Evolutionary conservation across 2,113 vertebrate genomes (phyloP).

Genomic region (Oreocharis arfaki): DNA sequence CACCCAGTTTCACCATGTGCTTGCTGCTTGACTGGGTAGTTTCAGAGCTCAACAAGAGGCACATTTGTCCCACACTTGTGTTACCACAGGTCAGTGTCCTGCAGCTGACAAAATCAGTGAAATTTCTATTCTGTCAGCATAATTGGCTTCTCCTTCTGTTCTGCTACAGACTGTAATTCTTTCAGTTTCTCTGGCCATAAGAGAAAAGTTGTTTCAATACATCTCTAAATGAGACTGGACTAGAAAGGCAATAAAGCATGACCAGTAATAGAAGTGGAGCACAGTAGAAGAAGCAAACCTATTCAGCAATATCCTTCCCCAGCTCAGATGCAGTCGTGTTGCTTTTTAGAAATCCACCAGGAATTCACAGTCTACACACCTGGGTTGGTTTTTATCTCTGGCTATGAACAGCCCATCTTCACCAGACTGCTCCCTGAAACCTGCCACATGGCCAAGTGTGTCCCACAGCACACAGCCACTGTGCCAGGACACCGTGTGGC

Average conservation of each 20-base stretch:
- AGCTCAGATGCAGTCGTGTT: background rate
- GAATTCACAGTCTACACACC: background rate
- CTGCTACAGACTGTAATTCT: background rate
- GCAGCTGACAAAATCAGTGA: background rate
- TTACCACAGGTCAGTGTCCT: background rate
- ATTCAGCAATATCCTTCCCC: background rate
- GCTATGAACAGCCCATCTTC: background rate
- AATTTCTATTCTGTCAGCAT: background rate
- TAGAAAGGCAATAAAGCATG: background rate
- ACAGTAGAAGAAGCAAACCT: background rate
- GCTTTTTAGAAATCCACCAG: background rate
- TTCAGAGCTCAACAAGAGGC: background rate
- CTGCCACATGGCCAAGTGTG: accelerated
- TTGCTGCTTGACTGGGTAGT: background rate
- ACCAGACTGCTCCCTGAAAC: background rate
- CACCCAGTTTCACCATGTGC: background rate
- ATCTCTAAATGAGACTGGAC: background rate
- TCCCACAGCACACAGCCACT: background rate
- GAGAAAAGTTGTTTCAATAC: background rate
- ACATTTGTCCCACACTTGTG: background rate
- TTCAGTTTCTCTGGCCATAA: background rate
- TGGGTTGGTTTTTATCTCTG: background rate
- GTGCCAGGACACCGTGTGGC: accelerated
- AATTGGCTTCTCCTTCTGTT: background rate
- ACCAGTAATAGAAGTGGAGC: background rate